phyloP scores from a whole-genome alignment of 2,113 vertebrate species.

The Melanerpes aurifrons region DNA sequence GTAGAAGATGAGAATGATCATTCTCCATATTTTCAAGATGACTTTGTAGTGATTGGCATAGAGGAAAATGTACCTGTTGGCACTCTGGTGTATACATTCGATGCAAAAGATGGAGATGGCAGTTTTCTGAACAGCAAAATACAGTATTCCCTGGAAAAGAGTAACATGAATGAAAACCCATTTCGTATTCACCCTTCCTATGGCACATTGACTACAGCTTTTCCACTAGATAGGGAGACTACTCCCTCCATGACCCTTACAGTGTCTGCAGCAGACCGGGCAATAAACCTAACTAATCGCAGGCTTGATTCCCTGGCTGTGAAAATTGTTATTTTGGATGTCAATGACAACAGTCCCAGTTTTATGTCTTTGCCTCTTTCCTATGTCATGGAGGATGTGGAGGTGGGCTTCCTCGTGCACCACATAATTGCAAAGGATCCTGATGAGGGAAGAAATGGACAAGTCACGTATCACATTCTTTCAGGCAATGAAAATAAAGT shows the following conservation, averaged over 20 bases:
- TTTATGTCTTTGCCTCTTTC: conserved; percentile 76
- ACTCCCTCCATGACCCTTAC: conserved; percentile 74
- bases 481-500: conserved; percentile 82
- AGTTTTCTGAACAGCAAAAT: conserved; percentile 85
- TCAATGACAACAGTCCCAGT: conserved; percentile 89
- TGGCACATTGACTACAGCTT: conserved; percentile 81
- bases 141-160: conserved; percentile 79
- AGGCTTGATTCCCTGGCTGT: conserved; percentile 74
- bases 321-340: conserved; percentile 85
- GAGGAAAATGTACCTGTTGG: conserved; percentile 83
- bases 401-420: conserved; percentile 83
- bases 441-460: conserved; percentile 84
- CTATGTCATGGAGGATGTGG: conserved; percentile 80
- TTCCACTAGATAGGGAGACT: conserved; percentile 83
- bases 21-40: conserved; percentile 83
- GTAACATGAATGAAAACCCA: conserved; percentile 53
- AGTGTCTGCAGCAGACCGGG: conserved; percentile 84
- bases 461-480: conserved; percentile 79
- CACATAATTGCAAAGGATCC: conserved; percentile 82
- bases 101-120: conserved; percentile 88
- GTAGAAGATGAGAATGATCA: conserved; percentile 92
- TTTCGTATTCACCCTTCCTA: conserved; percentile 84
- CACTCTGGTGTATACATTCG: conserved; percentile 82
- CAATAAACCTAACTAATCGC: conserved; percentile 74
- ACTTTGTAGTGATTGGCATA: conserved; percentile 81